phyloP scores from a whole-genome alignment of 2,888 invertebrate species.

The Pammene aurita region DNA sequence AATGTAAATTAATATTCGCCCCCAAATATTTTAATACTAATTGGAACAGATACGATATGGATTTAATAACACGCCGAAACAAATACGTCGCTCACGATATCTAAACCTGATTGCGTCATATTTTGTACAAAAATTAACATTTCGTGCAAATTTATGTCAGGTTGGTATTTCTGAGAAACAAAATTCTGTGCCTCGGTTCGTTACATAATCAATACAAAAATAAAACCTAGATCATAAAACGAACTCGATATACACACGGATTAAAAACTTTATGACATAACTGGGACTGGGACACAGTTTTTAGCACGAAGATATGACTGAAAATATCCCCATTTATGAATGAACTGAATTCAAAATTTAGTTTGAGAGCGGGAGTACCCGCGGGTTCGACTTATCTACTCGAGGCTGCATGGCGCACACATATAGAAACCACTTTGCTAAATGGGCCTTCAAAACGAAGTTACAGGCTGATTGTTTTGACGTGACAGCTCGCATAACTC shows the following conservation, averaged over 20 bases:
- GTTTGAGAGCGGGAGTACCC: slow-evolving; percentile 20
- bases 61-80: slow-evolving; percentile 29
- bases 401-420: slow-evolving; percentile 25
- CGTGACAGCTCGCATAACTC: slow-evolving; percentile 40
- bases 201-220: neutral
- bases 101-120: slow-evolving; percentile 4
- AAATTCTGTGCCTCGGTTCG: neutral
- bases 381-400: slow-evolving; percentile 25
- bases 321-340: slow-evolving; percentile 26
- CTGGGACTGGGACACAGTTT: neutral
- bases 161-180: neutral
- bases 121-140: slow-evolving; percentile 2
- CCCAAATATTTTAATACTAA: slow-evolving; percentile 34
- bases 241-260: neutral
- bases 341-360: slow-evolving; percentile 25
- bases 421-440: slow-evolving; percentile 40
- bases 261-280: neutral
- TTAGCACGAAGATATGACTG: neutral
- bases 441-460: slow-evolving; percentile 41
- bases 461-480: slow-evolving; percentile 42
- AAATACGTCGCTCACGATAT: slow-evolving; percentile 15
- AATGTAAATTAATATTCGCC: slow-evolving; percentile 39
- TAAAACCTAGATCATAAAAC: neutral
- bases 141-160: neutral
- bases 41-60: slow-evolving; percentile 30